Evolutionary conservation across 1,140 invertebrate species (phyloP), one percentile per base, ranked within the genome.

Genomic region (Drosophila funebris): DNA sequence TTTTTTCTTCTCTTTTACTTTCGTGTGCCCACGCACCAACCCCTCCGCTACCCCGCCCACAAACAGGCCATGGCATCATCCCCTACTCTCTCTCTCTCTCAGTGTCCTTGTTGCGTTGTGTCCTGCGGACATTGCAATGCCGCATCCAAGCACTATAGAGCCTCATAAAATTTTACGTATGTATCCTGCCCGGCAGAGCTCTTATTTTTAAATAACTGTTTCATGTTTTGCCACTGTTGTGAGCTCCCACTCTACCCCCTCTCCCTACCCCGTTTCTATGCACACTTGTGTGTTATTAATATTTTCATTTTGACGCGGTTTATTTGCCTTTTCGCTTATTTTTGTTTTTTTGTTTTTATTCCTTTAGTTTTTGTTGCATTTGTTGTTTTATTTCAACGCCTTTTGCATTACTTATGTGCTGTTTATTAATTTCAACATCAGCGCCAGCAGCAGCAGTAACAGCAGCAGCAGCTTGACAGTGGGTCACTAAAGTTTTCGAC

Each of bases 191-290:
- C 18, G 37, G 53, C 72, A 50, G 43, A 24, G 61, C 61, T 64
- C 76, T 82, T 78, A 61, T 78, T 79, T 82, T 82, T 82, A 82
- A 83, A 83, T 82, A 82, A 82, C 79, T 75, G 79, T 79, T 82
- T 83, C 79, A 27, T 58, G 78, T 63, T 63, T 50, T 63, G 31
- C 56, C 76, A 22, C 68, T 44, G 58, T 31, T 18, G 13, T 31
- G 5, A 39, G 13, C 20, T 5, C 31, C n/a, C 20, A 6, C 6
- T 29, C n/a, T n/a, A n/a, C n/a, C 4, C 39, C 31, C 29, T 16
- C 18, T 41, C 33, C 43, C 31, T 22, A 20, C 29, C 22, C 22
- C 1, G 7, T 4, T 3, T 18, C 44, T 44, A 3, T 43, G 13
- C 18, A 22, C 29, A 22, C 27, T 46, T 73, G 73, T 56, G 41